phyloP scores from a whole-genome alignment of 2,113 vertebrate species.

The Tychaedon coryphoeus region DNA sequence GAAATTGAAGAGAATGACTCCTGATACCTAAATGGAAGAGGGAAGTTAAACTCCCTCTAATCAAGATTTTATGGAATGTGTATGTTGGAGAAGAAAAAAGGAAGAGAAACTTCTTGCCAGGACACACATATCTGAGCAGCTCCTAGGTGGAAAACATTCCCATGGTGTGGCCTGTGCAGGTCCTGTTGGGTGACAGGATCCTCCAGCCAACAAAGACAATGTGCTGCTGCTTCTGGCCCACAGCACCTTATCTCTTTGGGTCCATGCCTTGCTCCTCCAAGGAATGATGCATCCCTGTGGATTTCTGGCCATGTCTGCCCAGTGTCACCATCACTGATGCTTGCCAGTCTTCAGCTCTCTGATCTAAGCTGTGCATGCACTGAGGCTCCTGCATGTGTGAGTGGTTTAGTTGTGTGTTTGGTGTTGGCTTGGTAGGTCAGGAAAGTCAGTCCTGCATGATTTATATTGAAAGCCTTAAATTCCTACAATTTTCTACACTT shows the following conservation, averaged over 20 bases:
- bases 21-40: not conserved
- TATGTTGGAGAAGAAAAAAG: not conserved
- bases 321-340: not conserved
- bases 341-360: not conserved
- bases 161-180: not conserved
- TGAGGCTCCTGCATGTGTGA: not conserved
- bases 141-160: fast-evolving
- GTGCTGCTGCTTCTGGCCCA: not conserved
- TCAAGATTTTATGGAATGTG: not conserved
- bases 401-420: not conserved
- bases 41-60: not conserved
- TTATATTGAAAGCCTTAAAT: not conserved
- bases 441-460: not conserved
- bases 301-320: not conserved
- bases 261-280: not conserved
- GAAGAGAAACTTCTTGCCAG: not conserved
- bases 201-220: not conserved
- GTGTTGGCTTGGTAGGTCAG: not conserved
- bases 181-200: not conserved
- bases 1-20: not conserved
- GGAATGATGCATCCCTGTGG: not conserved
- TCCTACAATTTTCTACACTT: not conserved
- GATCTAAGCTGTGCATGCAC: not conserved
- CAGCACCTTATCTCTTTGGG: not conserved
- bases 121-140: not conserved